Conservation (phyloP, 2,113 vertebrate species). For the Neotoma lepida region DNA sequence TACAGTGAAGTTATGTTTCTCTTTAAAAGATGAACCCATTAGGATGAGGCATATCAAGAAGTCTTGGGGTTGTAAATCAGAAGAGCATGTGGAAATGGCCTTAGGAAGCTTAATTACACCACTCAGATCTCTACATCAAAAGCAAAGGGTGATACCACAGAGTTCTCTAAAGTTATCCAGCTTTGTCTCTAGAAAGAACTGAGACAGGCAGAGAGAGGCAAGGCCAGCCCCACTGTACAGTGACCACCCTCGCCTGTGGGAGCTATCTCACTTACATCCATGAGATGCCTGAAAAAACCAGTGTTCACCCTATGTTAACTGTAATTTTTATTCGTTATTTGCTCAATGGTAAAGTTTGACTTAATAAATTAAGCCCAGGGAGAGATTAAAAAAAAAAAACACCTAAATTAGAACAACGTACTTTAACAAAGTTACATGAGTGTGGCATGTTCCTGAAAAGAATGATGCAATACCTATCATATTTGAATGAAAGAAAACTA, state of each 20-base stretch:
- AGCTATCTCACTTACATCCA: no score
- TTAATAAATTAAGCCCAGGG: not conserved
- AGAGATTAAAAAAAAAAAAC: not conserved
- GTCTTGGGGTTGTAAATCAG: not conserved
- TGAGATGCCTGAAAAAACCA: not conserved
- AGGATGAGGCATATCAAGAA: not conserved
- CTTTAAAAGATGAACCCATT: conserved; percentile 26
- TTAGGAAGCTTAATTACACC: not conserved
- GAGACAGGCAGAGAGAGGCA: not conserved
- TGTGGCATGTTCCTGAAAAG: not conserved
- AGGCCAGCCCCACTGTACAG: not conserved
- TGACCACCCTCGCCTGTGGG: not conserved
- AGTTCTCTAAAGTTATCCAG: not conserved
- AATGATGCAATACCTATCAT: not conserved
- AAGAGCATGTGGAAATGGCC: not conserved
- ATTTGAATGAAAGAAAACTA: not conserved
- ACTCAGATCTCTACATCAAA: not conserved
- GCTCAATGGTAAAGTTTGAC: not conserved
- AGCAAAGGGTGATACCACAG: not conserved
- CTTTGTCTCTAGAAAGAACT: not conserved
- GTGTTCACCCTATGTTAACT: not conserved
- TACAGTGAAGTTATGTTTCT: not conserved
- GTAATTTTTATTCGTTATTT: not conserved
- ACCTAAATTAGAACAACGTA: not conserved
- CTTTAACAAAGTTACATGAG: not conserved